Conservation (phyloP, 2,113 vertebrate species). For the Oceanites oceanicus region DNA sequence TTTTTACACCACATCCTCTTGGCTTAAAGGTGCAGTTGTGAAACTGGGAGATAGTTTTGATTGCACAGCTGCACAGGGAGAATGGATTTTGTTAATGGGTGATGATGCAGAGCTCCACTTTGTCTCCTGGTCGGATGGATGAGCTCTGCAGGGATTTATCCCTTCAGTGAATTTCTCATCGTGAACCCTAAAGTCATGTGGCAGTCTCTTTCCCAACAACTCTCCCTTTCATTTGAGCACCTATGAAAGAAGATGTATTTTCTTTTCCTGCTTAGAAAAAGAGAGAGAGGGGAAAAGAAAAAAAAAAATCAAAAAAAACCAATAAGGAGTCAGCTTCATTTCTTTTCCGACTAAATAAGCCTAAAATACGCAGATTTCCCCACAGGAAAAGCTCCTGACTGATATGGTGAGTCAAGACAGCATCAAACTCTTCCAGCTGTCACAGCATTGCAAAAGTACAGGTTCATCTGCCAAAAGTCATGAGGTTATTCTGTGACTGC, state of each 20-base stretch:
- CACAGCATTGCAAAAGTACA: not conserved
- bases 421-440: slow-evolving; percentile 14
- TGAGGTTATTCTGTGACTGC: not conserved
- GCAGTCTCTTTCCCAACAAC: not conserved
- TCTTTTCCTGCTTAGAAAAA: not conserved
- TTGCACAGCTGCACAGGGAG: not conserved
- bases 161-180: not conserved
- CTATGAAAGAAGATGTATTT: not conserved
- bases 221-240: not conserved
- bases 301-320: not conserved
- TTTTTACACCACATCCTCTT: not conserved
- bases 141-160: not conserved
- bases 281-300: rapidly evolving
- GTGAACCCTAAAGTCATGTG: not conserved
- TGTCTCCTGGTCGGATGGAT: not conserved
- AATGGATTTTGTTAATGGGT: not conserved
- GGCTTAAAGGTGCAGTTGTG: not conserved
- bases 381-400: not conserved
- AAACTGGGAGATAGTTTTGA: not conserved
- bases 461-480: slow-evolving; percentile 1
- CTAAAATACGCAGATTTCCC: not conserved
- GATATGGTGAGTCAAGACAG: slow-evolving; percentile 38
- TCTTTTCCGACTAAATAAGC: not conserved
- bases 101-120: not conserved
- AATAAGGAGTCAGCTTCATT: not conserved